Percentiles rank a stretch among this genome's conserved stretches.
phyloP scores from a whole-genome alignment of 2,888 invertebrate species.

The Drosophila phalerata region DNA sequence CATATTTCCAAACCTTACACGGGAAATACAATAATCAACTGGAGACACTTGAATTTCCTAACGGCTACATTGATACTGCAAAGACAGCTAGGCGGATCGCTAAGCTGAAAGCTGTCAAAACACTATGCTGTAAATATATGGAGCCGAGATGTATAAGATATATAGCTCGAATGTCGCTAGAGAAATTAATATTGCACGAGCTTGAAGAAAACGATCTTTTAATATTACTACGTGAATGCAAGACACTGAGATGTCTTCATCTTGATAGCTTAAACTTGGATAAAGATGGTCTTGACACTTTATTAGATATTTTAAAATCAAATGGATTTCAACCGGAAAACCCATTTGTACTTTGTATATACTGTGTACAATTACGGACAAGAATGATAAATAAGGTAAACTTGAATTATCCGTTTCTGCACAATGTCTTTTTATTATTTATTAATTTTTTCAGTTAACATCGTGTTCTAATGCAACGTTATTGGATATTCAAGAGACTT shows the following conservation, averaged over 20 bases:
- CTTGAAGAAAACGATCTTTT: not conserved
- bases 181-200: not conserved
- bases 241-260: slow-evolving; percentile 2
- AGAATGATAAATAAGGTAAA: not conserved
- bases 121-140: not conserved
- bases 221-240: not conserved
- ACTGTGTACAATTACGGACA: not conserved
- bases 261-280: not conserved
- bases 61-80: not conserved
- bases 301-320: not conserved
- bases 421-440: not conserved
- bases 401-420: not conserved
- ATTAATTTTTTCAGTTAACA: not conserved
- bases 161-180: not conserved
- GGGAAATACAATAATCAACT: slow-evolving; percentile 10
- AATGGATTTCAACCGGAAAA: not conserved
- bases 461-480: not conserved
- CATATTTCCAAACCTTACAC: slow-evolving; percentile 1
- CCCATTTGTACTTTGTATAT: not conserved
- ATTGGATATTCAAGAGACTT: not conserved
- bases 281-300: not conserved
- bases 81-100: not conserved
- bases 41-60: not conserved
- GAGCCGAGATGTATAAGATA: not conserved
- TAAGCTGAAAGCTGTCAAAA: not conserved